Base-by-base conservation (phyloP, 1,140 invertebrate genomes). In the Leptestheria dahalacensis region DNA sequence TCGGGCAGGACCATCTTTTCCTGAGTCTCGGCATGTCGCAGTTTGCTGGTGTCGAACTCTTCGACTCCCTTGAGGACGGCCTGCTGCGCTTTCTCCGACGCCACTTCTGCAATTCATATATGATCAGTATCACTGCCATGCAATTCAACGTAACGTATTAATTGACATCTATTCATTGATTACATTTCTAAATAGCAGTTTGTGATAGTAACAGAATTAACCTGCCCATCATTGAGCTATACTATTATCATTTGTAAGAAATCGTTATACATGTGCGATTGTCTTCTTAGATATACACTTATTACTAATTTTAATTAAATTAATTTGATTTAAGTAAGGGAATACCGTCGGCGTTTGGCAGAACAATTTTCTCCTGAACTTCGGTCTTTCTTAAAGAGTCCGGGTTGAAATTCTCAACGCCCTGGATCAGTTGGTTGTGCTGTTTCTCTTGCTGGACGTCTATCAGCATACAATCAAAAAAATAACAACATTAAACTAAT, bases 1-100 rank as follows among this genome's bases (percentile, higher is more conserved):
- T 91, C 89, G 50, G 92, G 92, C 66, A 96, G 80, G 49, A 88
- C 82, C 72, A 93, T 91, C 73, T 96, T 96, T 71, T 94, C 91
- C 67, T 88, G 79, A 29, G 91, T 95, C 73, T 91, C 85, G 23
- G 90, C 88, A 69, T 91, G 91, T 74, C 94, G 95, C 71, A 96
- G 74, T 69, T 84, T 83, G 61, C 75, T 80, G 49, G 83, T 75
- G 71, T 91, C 83, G 69, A 92, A 92, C 60, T 78, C 79, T 70
- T 89, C 86, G 64, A 93, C 89, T 51, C 86, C 85, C 67, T 85
- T 83, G 66, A 91, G 80, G 49, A 92, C 72, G 48, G 85, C 86
- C 72, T 88, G 82, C 71, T 90, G 86, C 59, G 78, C 87, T 73
- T 91, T 92, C 70, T 91, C 89, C 48, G 84, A 80, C 52, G 83